Evolutionary conservation across 2,113 vertebrate species (phyloP), one percentile per base, ranked within the genome.

Genomic region (Neofelis nebulosa): DNA sequence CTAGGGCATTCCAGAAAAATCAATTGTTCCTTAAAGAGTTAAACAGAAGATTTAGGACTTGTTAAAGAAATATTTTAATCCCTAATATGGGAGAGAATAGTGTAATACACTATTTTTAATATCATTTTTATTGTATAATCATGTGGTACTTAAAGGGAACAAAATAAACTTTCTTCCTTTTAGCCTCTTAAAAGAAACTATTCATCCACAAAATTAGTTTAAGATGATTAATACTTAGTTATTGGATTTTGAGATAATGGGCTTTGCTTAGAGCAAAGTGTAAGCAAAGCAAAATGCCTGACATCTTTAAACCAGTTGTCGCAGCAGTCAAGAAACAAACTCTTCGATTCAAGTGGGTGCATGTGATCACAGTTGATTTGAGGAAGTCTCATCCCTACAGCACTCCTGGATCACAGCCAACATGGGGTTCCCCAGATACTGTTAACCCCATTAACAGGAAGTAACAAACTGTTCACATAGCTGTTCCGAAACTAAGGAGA

Each of bases 41-140:
- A 50, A 76, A 80, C 71, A 50, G 74, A 80, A 88, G 19, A 69
- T 78, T 89, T 93, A 66, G 1, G 10, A 90, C 6, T 78, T 86
- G 10, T 48, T 66, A n/a, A 68, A 48, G 13, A 91, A 78, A 90
- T 14, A 61, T 31, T 31, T 92, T 16, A 82, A 73, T 73, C 5
- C 2, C 12, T 68, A 29, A 14, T 55, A 86, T 31, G 9, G 55
- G 8, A 92, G 55, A 10, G 8, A 10, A 69, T 5, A 52, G 33
- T 82, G 18, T 57, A 87, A 45, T 38, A 65, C 18, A 90, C 31
- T 83, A 11, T 73, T 78, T 84, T 57, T 50, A 84, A 63, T 48
- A 45, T 29, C n/a, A 10, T 78, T n/a, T 73, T 74, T 45, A 61
- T 79, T 48, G 9, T 9, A 68, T 3, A 79, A 55, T 48, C 19